Evolutionary conservation across 1,140 invertebrate species (phyloP), one percentile per base, ranked within the genome.

Genomic region (Leptoteleia sp.): DNA sequence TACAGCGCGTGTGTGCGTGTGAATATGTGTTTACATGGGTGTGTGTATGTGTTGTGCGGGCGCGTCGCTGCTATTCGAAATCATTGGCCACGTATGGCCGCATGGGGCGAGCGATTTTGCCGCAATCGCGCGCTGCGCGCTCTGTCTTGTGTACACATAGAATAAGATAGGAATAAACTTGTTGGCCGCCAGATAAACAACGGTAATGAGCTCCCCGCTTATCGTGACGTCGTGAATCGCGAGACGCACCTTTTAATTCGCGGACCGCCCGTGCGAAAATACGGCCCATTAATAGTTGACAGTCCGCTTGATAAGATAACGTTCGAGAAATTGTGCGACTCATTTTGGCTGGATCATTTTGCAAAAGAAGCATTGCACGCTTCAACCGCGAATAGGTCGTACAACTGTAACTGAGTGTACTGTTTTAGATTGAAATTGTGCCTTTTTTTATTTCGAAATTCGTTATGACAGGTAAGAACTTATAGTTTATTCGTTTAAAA

Each of bases 191-290:
- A 12, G 19, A 57, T 57, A 68, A 68, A 68, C 50, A 47, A 70
- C 42, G 16, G 2, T 57, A 70, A 70, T 70, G 48, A 57, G 48
- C 7, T 45, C n/a, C n/a, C n/a, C 12, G 19, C 65, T 70, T 59
- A 70, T 59, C 65, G 16, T 40, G 25, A 35, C 19, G 43, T 37
- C 7, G 37, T 70, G 40, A 40, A 47, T 59, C 27, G 65, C 52
- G 13, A 3, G 16, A 33, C 22, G 12, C 37, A 25, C 37, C 25
- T 43, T 65, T 54, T 54, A 65, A 68, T 68, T 68, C 8, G 11
- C n/a, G n/a, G n/a, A n/a, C n/a, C n/a, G n/a, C n/a, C n/a, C n/a
- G n/a, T n/a, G 25, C 11, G 9, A 29, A 57, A 17, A 31, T 40
- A 31, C 11, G 22, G 22, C 11, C 19, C 37, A 42, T 42, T 55